Evolutionary conservation across 2,888 invertebrate genomes (phyloP), one percentile per base, ranked within the genome.

Genomic region (Apamea anceps): DNA sequence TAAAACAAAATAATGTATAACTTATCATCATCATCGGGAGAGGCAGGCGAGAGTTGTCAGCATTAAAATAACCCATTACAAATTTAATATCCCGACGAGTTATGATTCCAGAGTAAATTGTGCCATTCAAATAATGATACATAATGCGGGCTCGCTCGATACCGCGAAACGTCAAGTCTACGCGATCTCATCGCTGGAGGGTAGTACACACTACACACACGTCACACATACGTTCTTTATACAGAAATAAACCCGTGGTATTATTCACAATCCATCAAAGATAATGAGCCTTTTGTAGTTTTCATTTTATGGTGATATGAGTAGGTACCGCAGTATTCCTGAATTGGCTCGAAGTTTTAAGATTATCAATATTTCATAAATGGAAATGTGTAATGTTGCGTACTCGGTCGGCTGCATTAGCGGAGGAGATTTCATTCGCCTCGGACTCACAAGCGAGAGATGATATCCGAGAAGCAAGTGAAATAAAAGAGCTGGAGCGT

Each of bases 121-220:
- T 96, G 94, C 95, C 95, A 96, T 96, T 96, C 94, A 92, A 93
- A 94, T 96, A 96, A 96, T 96, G 95, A 96, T 92, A 94, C 94
- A 93, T 96, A 96, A 96, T 96, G 94, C 94, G 93, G 93, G 95
- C 87, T 92, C 92, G 91, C 91, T 93, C 93, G 93, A 94, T 93
- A 93, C 90, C 88, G 91, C 92, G 92, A 93, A 92, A 82, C 84
- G 80, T 84, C 85, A 86, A 75, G 81, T 84, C 79, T 87, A 84
- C 84, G 84, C 87, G 81, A 73, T 88, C 84, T 89, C 77, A 76
- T 81, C 87, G 89, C 90, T 90, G 80, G 82, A 89, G 87, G 89
- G 85, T 87, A 87, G 84, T 80, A 84, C 70, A 81, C 63, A 72
- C 45, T 42, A 62, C 28, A 60, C 75, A 72, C 54, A 73, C 66